Evolutionary conservation across 2,888 invertebrate species (phyloP).

Genomic region (Panzeria rudis): DNA sequence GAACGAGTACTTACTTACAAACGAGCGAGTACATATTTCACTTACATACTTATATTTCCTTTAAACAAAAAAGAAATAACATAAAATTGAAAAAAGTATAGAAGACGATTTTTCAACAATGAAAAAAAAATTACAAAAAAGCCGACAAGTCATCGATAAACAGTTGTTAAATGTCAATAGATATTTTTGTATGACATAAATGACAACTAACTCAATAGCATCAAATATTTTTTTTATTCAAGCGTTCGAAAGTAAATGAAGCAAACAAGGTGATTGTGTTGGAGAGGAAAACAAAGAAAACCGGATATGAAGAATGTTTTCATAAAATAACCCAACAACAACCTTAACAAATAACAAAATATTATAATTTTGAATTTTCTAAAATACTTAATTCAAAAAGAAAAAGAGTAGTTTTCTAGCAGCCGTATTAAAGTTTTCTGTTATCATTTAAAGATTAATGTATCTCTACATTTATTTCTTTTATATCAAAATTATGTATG

Average conservation of each 20-base stretch:
- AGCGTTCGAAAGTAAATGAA: constrained; percentile 23
- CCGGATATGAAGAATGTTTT: constrained; percentile 35
- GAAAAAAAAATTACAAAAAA: background rate
- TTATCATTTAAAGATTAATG: constrained; percentile 10
- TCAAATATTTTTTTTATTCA: background rate
- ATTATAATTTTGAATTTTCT: background rate
- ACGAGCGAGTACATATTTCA: background rate
- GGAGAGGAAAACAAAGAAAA: background rate
- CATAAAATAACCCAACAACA: background rate
- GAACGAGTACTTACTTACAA: background rate
- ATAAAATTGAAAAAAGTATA: constrained; percentile 11
- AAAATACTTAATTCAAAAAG: constrained; percentile 1
- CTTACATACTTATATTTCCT: constrained; percentile 18
- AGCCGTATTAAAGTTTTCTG: background rate
- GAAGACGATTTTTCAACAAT: background rate
- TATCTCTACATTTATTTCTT: background rate
- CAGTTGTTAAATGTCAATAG: constrained; percentile 64
- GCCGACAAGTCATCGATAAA: constrained; percentile 50
- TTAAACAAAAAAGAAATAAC: constrained; percentile 10
- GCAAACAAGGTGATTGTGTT: constrained; percentile 11
- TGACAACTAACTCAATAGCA: constrained; percentile 48
- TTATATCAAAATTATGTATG: constrained; percentile 21
- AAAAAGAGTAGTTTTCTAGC: background rate
- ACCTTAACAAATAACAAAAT: background rate
- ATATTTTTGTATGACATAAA: constrained; percentile 39